Evolutionary conservation across 2,888 invertebrate genomes (phyloP), one percentile per base, ranked within the genome.

Genomic region (Melanostoma scalare): DNA sequence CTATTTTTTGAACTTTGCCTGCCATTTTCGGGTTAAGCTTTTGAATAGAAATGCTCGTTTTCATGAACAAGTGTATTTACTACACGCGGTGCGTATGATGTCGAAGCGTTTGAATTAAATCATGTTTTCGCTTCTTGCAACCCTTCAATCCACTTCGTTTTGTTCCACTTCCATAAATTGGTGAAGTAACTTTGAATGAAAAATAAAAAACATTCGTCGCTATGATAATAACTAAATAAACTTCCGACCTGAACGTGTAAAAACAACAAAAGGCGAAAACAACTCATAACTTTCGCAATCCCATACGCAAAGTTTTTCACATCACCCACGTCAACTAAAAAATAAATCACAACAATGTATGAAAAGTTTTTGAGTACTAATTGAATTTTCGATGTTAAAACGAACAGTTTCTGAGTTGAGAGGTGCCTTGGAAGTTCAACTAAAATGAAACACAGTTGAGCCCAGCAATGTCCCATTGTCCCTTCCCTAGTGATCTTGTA

Each of bases 381-480:
- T 75, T 75, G 75, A 68, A 75, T 75, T 75, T 75, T 75, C 68
- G 20, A 68, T 68, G 60, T 60, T 53, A 60, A 74, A 75, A 44
- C 42, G 65, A 67, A 46, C 48, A 46, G 48, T 61, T 61, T 48
- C 61, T 36, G 30, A 48, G 48, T 46, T 33, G 60, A 20, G 20
- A 61, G 36, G 48, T 61, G 61, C 61, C 36, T 36, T 61, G 61
- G 20, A 48, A 48, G 61, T 61, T 9, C 9, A 55, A 9, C 0
- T 20, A 44, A 60, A 44, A 60, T 40, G 35, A 4, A 53, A 53
- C 3, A 10, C 8, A 48, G 31, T 36, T 61, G 42, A 60, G 42
- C 10, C n/a, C 42, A 52, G 52, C 60, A 52, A 40, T 42, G 52
- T 61, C 71, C 60, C 60, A 20, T 20, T 20, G 20, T 20, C 20